Conservation (phyloP, 2,888 invertebrate genomes). For the Pammene aurita region DNA sequence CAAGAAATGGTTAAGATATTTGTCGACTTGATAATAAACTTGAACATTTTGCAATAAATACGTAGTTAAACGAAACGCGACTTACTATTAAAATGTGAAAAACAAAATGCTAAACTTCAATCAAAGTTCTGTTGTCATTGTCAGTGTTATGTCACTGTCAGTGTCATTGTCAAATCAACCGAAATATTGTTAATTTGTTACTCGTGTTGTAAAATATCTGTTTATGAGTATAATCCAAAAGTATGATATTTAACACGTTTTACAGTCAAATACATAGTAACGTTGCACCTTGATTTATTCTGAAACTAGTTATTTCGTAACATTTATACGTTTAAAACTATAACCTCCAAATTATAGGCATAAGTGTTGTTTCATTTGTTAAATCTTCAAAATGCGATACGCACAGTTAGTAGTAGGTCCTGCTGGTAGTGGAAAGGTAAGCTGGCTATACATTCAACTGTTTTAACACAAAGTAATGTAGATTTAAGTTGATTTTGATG, state of each 20-base stretch:
- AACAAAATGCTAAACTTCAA: slow-evolving; percentile 1
- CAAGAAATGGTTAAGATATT: background rate
- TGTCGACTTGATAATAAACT: no score
- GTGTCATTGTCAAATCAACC: background rate
- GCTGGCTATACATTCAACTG: background rate
- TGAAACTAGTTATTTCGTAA: background rate
- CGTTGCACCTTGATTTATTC: background rate
- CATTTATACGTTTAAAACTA: background rate
- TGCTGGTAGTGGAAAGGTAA: slow-evolving; percentile 98
- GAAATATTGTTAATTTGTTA: background rate
- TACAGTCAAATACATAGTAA: background rate
- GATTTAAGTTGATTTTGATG: no score
- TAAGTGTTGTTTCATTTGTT: slow-evolving; percentile 1
- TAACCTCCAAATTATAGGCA: slow-evolving; percentile 22
- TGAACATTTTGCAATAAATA: background rate
- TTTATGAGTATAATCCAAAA: background rate
- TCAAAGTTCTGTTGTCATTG: slow-evolving; percentile 9
- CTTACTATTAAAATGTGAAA: background rate
- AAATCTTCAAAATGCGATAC: slow-evolving; percentile 88
- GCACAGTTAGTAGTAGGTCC: slow-evolving; percentile 98
- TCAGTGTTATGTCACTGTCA: no score
- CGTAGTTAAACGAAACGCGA: no score
- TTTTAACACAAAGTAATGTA: background rate
- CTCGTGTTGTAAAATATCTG: background rate
- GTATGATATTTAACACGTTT: background rate